These are phyloP conservation scores for Jordanella pulchra DNA, from an alignment of 2,797 vertebrate genomes.

Conservation along the genomic window DNA sequence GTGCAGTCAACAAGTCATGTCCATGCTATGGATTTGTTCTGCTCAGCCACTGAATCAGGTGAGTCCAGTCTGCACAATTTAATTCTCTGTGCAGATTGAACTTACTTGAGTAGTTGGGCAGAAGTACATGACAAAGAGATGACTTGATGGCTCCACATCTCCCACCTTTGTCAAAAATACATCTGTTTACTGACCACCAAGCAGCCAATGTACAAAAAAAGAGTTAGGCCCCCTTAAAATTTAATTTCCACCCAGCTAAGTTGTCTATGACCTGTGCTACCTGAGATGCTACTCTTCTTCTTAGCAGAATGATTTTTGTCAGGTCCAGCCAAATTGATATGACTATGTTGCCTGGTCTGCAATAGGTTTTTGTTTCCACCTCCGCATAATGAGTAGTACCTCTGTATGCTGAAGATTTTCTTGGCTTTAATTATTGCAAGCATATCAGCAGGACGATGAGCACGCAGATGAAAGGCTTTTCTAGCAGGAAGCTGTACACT, in stretches of 20 bases:
- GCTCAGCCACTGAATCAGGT: no score
- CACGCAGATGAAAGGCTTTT: background rate
- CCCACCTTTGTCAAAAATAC: no score
- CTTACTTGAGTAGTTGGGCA: no score
- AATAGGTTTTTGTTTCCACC: background rate
- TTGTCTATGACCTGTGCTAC: background rate
- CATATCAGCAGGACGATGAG: background rate
- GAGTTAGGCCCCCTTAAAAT: background rate
- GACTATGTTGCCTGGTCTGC: background rate
- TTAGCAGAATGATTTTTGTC: background rate
- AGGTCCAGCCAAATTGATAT: background rate
- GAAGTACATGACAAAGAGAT: no score
- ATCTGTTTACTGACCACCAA: background rate
- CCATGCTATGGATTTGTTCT: no score
- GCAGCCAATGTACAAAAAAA: background rate
- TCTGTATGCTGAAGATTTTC: background rate
- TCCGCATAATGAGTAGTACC: background rate
- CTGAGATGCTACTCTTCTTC: background rate
- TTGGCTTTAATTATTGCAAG: background rate
- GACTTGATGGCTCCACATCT: no score
- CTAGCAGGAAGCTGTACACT: background rate
- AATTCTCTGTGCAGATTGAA: no score
- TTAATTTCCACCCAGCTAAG: background rate
- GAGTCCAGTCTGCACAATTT: no score
- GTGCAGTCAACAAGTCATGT: no score